phyloP scores from a whole-genome alignment of 2,113 vertebrate genomes.

The Gnathonemus longibarbis region DNA sequence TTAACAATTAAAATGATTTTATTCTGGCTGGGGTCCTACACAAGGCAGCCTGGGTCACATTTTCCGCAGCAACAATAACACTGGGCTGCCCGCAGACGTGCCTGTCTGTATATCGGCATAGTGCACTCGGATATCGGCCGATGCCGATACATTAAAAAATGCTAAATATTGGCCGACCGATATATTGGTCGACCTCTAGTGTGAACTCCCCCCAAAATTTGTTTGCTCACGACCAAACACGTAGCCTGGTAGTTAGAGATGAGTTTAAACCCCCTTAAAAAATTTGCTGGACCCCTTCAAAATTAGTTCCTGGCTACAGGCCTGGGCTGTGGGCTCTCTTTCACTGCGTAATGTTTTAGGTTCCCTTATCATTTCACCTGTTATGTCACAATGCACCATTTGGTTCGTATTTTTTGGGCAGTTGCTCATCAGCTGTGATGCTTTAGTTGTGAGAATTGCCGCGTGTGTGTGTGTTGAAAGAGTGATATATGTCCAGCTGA shows the following conservation, averaged over 20 bases:
- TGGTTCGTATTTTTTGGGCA: not conserved
- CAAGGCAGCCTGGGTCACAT: too few relatives aligned
- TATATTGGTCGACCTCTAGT: too few relatives aligned
- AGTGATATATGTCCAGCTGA: not conserved
- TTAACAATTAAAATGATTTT: too few relatives aligned
- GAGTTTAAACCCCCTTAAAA: not conserved
- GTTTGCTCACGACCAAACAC: not conserved
- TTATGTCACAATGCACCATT: not conserved
- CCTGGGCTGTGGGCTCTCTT: not conserved
- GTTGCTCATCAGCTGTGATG: not conserved
- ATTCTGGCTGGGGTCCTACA: too few relatives aligned
- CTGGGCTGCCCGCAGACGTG: too few relatives aligned
- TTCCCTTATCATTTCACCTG: not conserved
- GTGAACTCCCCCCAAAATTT: not conserved
- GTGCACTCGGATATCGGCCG: too few relatives aligned
- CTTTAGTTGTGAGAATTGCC: not conserved
- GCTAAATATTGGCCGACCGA: too few relatives aligned
- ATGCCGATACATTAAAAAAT: too few relatives aligned
- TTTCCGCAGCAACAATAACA: too few relatives aligned
- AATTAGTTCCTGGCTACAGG: not conserved
- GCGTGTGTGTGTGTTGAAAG: not conserved
- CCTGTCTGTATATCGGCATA: too few relatives aligned
- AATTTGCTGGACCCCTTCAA: not conserved
- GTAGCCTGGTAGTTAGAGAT: not conserved
- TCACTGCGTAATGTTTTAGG: not conserved